phyloP scores from a whole-genome alignment of 2,113 vertebrate genomes.

The Atractosteus spatula region DNA sequence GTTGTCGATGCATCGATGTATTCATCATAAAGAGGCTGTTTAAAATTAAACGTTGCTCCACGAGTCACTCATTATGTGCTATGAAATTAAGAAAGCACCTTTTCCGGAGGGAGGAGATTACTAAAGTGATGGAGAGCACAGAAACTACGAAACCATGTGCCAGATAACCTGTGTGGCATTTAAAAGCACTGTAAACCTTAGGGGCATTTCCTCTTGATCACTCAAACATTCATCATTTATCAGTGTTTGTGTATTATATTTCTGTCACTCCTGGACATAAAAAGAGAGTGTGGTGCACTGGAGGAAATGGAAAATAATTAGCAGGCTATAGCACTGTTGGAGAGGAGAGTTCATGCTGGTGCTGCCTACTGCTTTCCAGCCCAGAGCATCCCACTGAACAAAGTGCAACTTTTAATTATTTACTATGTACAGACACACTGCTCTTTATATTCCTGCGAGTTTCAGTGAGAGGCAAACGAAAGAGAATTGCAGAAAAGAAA shows the following conservation, averaged over 20 bases:
- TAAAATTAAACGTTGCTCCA: too few species aligned
- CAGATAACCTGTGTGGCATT: constrained; percentile 4
- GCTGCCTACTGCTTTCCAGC: neutral
- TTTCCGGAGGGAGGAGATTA: neutral
- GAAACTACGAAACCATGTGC: too few species aligned
- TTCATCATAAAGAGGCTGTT: too few species aligned
- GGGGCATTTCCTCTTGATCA: neutral
- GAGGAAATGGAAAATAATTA: neutral
- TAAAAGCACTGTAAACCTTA: neutral
- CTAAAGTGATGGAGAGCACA: neutral
- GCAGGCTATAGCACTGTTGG: neutral
- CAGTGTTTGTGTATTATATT: constrained; percentile 6
- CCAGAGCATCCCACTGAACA: constrained; percentile 2
- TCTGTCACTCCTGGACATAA: neutral
- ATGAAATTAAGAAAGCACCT: neutral
- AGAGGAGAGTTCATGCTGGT: neutral
- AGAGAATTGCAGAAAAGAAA: too few species aligned
- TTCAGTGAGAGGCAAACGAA: too few species aligned
- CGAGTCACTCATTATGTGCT: too few species aligned
- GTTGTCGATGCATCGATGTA: too few species aligned
- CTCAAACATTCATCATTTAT: constrained; percentile 14
- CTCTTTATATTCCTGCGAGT: too few species aligned
- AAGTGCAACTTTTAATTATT: constrained; percentile 4
- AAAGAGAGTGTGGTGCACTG: neutral
- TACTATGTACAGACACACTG: neutral